Evolutionary conservation across 1,140 invertebrate genomes (phyloP).

Genomic region (Ladona fulva): DNA sequence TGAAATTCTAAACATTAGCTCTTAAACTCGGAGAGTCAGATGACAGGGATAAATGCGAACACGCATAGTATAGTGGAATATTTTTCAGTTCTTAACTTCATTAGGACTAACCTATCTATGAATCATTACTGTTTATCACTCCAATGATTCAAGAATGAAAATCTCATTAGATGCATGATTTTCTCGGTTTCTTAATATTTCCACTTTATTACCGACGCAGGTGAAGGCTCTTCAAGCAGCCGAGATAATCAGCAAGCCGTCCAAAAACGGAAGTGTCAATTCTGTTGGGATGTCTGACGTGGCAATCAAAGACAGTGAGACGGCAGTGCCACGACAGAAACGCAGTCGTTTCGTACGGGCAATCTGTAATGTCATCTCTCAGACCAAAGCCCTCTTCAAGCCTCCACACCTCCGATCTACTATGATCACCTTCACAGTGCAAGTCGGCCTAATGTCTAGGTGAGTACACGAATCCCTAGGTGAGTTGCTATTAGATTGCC

Average conservation of each 20-base stretch:
- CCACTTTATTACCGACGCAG: too few relatives aligned
- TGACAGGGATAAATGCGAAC: too few relatives aligned
- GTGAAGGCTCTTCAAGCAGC: not conserved
- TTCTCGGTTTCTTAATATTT: too few relatives aligned
- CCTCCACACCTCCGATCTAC: constrained; percentile 60
- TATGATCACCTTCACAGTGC: constrained; percentile 59
- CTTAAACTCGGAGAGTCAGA: too few relatives aligned
- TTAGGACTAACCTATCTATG: too few relatives aligned
- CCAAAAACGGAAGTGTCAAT: not conserved
- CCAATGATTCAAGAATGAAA: too few relatives aligned
- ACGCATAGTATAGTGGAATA: too few relatives aligned
- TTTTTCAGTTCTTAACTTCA: too few relatives aligned
- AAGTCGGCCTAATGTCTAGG: constrained; percentile 63
- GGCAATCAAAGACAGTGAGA: constrained; percentile 43
- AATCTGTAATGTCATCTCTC: constrained; percentile 21
- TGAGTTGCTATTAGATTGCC: too few relatives aligned
- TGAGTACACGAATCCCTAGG: constrained; percentile 34
- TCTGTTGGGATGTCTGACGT: constrained; percentile 41
- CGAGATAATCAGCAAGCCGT: not conserved
- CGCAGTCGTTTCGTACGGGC: not conserved
- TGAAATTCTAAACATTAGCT: too few relatives aligned
- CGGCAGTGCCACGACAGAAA: constrained; percentile 21
- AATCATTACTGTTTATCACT: too few relatives aligned
- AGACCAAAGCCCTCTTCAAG: constrained; percentile 56
- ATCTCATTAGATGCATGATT: too few relatives aligned